A percentile compares a stretch with the other conserved stretches of the same genome.
Evolutionary conservation across 2,888 invertebrate genomes (phyloP).

Genomic region (Agrenia bidenticulata): DNA sequence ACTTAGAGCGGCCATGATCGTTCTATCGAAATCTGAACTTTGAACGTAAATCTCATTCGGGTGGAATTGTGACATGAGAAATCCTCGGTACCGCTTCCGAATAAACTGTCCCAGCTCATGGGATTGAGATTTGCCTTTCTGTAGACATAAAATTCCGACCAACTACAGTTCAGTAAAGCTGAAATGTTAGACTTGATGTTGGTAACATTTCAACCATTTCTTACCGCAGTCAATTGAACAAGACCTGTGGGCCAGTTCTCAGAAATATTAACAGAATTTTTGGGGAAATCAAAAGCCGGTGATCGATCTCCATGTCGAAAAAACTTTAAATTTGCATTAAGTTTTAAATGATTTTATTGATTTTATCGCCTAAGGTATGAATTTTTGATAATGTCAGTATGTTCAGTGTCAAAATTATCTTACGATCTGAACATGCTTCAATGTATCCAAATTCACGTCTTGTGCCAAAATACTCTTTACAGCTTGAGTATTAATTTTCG

Average conservation of each 20-base stretch:
- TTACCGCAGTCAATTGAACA: slow-evolving; percentile 9
- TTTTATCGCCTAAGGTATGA: no score
- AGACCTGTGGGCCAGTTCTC: slow-evolving; percentile 2
- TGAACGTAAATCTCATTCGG: slow-evolving; percentile 52
- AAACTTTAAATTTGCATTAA: no score
- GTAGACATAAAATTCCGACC: not conserved
- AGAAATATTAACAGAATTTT: slow-evolving; percentile 5
- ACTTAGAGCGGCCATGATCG: slow-evolving; percentile 80
- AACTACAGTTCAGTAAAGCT: no score
- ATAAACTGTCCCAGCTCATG: slow-evolving; percentile 9
- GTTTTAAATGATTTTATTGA: no score
- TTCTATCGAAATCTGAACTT: slow-evolving; percentile 80
- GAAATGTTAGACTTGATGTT: no score
- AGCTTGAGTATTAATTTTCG: no score
- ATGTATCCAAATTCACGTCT: no score
- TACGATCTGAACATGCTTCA: no score
- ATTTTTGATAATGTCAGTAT: no score
- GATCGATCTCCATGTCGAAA: slow-evolving; percentile 1
- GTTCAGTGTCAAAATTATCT: no score
- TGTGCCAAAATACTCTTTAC: no score
- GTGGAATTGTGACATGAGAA: not conserved
- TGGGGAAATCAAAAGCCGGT: slow-evolving; percentile 9
- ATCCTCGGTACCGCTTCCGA: not conserved
- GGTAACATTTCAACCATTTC: not conserved
- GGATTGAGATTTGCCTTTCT: slow-evolving; percentile 8